These are phyloP conservation scores for Chaetura pelagica DNA, from an alignment of 2,113 vertebrate species.

Conservation along the genomic window DNA sequence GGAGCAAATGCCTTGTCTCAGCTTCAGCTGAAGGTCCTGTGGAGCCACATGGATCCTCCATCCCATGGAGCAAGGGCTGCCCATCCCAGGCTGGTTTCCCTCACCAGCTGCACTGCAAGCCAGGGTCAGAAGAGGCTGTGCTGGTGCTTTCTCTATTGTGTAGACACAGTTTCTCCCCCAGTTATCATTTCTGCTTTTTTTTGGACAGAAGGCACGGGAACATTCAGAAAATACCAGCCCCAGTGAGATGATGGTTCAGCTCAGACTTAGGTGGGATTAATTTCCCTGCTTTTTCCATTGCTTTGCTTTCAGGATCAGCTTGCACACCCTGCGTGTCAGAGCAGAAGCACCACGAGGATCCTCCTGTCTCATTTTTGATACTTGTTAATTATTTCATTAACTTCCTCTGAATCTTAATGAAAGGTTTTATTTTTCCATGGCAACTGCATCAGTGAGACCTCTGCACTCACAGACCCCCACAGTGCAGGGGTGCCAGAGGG, in stretches of 20 bases:
- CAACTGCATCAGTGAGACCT: neutral
- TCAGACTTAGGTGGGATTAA: neutral
- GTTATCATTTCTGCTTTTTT: neutral
- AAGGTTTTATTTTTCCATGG: neutral
- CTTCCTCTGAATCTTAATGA: neutral
- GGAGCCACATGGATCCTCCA: neutral
- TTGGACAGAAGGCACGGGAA: neutral
- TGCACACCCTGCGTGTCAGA: neutral
- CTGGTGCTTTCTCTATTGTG: neutral
- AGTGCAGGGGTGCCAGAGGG: neutral
- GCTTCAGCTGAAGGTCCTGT: accelerated
- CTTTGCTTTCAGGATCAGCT: neutral
- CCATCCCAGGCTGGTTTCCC: neutral
- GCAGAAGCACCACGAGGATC: neutral
- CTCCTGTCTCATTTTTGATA: neutral
- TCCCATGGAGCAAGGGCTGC: neutral
- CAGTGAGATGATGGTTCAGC: neutral
- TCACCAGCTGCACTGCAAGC: neutral
- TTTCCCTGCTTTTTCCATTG: neutral
- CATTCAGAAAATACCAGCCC: neutral
- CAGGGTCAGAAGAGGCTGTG: neutral
- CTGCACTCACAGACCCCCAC: neutral
- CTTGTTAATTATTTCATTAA: neutral
- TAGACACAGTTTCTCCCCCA: neutral
- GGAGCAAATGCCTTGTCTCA: neutral